These are phyloP conservation scores for Buphagus erythrorhynchus DNA, from an alignment of 2,797 vertebrate genomes.

Conservation along the genomic window DNA sequence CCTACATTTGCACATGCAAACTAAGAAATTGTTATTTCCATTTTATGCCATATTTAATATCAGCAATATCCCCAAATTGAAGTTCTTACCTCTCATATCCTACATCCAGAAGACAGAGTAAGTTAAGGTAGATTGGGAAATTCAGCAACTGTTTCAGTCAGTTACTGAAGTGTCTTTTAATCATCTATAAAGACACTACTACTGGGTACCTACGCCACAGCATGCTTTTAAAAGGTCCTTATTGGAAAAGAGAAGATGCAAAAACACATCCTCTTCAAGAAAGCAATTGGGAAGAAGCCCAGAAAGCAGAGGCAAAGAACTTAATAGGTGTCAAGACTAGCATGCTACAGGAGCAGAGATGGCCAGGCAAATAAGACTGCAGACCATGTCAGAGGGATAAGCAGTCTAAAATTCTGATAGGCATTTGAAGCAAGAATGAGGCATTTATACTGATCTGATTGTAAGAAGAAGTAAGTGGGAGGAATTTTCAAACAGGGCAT, in stretches of 20 bases:
- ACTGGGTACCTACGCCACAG: background rate
- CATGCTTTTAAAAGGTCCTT: background rate
- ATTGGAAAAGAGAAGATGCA: background rate
- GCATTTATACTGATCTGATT: background rate
- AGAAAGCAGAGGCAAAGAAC: background rate
- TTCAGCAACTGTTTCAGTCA: background rate
- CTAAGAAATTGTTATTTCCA: background rate
- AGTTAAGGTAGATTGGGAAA: background rate
- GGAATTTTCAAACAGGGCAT: conserved; percentile 31
- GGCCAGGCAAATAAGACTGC: background rate
- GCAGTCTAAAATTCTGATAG: background rate
- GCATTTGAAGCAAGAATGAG: background rate
- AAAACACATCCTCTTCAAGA: background rate
- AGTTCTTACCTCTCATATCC: background rate
- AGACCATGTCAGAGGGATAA: background rate
- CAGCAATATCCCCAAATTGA: background rate
- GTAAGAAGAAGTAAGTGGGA: conserved; percentile 15
- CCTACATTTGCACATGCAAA: conserved; percentile 34
- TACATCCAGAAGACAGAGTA: background rate
- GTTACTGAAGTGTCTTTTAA: background rate
- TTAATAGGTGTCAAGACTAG: background rate
- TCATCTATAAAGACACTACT: background rate
- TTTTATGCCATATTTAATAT: background rate
- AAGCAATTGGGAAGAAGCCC: background rate
- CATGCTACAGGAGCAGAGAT: background rate